Conservation (phyloP, 1,140 invertebrate species). For the Lepidurus arcticus region DNA sequence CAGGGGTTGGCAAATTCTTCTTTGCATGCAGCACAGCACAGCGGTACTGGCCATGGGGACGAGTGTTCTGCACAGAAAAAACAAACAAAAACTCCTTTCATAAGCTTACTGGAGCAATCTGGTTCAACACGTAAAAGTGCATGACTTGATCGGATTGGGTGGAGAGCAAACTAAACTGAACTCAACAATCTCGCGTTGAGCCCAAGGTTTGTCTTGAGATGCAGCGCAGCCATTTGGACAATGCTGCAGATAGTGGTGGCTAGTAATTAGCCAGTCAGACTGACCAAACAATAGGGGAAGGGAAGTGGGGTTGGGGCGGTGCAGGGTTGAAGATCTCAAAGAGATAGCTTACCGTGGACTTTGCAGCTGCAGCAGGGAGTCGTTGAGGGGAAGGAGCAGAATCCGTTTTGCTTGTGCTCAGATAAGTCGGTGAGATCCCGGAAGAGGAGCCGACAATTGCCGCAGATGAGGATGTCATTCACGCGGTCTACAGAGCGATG, state of each 20-base stretch:
- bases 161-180: background rate
- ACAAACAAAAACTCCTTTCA: too few species aligned
- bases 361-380: background rate
- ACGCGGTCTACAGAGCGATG: constrained; percentile 29
- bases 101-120: too few species aligned
- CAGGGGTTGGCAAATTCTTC: background rate
- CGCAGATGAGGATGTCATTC: constrained; percentile 74
- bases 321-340: background rate
- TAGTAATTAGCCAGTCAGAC: background rate
- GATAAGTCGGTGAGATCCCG: constrained; percentile 71
- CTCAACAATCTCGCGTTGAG: background rate
- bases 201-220: background rate
- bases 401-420: constrained; percentile 67
- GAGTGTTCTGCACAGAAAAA: background rate
- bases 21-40: background rate
- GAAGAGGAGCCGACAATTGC: constrained; percentile 78
- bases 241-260: background rate
- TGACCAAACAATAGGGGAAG: background rate
- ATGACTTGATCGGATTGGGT: too few species aligned
- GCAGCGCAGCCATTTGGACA: background rate
- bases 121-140: too few species aligned
- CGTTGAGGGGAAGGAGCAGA: background rate
- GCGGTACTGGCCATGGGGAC: background rate
- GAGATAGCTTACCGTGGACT: constrained; percentile 2
- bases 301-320: background rate